A percentile compares a stretch with the other conserved stretches of the same genome.
Conservation (phyloP, 2,797 vertebrate genomes). For the Melanotaenia pygmaea region DNA sequence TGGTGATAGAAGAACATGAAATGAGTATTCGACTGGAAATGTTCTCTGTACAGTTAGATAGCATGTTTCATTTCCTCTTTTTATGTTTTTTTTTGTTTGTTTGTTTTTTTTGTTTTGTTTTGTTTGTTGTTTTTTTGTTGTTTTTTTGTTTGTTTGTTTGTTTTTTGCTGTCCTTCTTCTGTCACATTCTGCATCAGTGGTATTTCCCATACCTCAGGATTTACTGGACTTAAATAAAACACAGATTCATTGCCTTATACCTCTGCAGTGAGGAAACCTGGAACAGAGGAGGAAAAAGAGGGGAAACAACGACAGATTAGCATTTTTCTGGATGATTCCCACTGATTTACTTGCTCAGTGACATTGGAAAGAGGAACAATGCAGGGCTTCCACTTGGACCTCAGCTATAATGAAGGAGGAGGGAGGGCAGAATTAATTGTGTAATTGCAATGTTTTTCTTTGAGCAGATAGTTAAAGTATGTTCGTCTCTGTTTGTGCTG, state of each 20-base stretch:
- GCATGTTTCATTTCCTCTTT: conserved; percentile 84
- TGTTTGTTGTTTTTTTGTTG: conserved; percentile 55
- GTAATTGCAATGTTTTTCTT: conserved; percentile 21
- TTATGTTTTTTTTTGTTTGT: conserved; percentile 9
- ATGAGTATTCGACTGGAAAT: conserved; percentile 96
- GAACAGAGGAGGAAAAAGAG: conserved; percentile 45
- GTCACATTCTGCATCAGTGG: conserved; percentile 90
- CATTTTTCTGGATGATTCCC: conserved; percentile 43
- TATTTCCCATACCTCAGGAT: conserved; percentile 96
- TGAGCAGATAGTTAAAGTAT: conserved; percentile 51
- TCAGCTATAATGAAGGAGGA: conserved; percentile 79
- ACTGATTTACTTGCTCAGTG: conserved; percentile 42
- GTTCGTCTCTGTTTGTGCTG: conserved; percentile 64
- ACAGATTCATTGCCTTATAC: conserved; percentile 86
- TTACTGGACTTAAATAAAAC: conserved; percentile 87
- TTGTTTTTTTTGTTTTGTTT: conserved; percentile 56
- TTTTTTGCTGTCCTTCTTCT: conserved; percentile 79
- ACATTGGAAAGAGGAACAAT: conserved; percentile 65
- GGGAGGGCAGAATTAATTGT: conserved; percentile 36
- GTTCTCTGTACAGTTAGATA: conserved; percentile 89
- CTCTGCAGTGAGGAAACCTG: conserved; percentile 84
- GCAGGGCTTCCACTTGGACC: conserved; percentile 83
- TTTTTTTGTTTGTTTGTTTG: conserved; percentile 29
- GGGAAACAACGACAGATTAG: conserved; percentile 13
- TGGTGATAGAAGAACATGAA: conserved; percentile 91